These are phyloP conservation scores for Bradypodion pumilum DNA, from an alignment of 2,797 vertebrate genomes.

Conservation along the genomic window DNA sequence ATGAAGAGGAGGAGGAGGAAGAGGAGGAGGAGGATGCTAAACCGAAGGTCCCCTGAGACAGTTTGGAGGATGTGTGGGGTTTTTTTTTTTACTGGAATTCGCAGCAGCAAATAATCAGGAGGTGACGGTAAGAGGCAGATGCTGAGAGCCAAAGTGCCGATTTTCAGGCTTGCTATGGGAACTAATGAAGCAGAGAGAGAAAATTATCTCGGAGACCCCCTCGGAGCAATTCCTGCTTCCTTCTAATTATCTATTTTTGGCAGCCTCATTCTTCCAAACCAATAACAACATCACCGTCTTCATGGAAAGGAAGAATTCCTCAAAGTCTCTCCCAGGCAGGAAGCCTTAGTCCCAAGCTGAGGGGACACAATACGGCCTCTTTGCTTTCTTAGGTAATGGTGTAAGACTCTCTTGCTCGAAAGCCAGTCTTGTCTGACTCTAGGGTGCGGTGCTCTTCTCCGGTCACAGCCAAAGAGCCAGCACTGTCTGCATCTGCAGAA, in stretches of 20 bases:
- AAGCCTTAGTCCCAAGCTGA: not conserved
- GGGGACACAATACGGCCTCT: not conserved
- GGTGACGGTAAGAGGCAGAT: not conserved
- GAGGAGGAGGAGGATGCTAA: not conserved
- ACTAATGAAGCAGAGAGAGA: not conserved
- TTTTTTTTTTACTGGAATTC: not conserved
- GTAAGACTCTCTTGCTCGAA: too few species aligned
- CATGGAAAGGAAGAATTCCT: not conserved
- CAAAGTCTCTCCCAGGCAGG: too few species aligned
- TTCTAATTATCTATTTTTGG: slow-evolving; percentile 32
- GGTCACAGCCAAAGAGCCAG: too few species aligned
- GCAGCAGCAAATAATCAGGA: not conserved
- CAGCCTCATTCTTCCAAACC: slow-evolving; percentile 2
- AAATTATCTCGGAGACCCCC: not conserved
- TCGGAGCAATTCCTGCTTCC: slow-evolving; percentile 1
- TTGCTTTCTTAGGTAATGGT: not conserved
- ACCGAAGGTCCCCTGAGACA: too few species aligned
- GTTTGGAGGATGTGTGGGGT: too few species aligned
- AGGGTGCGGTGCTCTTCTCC: too few species aligned
- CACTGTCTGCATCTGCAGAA: too few species aligned
- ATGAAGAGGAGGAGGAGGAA: too few species aligned
- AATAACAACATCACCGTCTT: not conserved
- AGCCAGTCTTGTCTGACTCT: too few species aligned
- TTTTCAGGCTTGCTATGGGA: slow-evolving; percentile 22
- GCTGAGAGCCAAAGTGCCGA: not conserved